Percentiles rank a stretch among this genome's conserved stretches.
Conservation (phyloP, 2,888 invertebrate genomes). For the Hydraecia micacea region DNA sequence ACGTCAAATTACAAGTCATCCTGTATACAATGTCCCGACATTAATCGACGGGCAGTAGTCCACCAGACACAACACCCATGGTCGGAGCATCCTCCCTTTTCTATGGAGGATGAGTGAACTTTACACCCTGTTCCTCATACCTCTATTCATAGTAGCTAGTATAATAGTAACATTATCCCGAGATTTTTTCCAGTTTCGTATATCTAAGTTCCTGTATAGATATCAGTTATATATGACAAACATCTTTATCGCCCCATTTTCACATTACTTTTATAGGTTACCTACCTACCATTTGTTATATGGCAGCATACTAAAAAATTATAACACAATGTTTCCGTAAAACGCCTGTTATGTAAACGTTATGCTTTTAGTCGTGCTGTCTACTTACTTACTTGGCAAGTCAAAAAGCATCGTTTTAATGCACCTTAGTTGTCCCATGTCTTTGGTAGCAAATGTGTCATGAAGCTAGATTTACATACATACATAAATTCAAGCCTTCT, state of each 20-base stretch:
- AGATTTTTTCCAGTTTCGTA: background rate
- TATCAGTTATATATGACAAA: conserved; percentile 7
- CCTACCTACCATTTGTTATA: background rate
- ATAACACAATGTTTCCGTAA: conserved; percentile 18
- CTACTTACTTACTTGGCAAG: conserved; percentile 1
- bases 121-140: background rate
- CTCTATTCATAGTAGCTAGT: background rate
- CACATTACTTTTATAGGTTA: conserved; percentile 18
- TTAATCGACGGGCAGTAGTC: background rate
- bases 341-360: conserved; percentile 24
- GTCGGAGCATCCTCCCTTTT: background rate
- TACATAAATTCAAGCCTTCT: background rate
- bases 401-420: conserved; percentile 29
- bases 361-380: conserved; percentile 39
- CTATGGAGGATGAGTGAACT: background rate
- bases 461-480: background rate
- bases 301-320: conserved; percentile 3
- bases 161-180: background rate
- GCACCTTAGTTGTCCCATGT: conserved; percentile 4
- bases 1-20: too few species aligned
- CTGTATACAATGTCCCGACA: background rate
- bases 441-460: conserved; percentile 6
- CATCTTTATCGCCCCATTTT: conserved; percentile 10
- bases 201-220: conserved; percentile 1
- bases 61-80: background rate